A percentile compares a stretch with the other conserved stretches of the same genome.
Conservation (phyloP, 2,888 invertebrate species). For the Drosophila quinaria region DNA sequence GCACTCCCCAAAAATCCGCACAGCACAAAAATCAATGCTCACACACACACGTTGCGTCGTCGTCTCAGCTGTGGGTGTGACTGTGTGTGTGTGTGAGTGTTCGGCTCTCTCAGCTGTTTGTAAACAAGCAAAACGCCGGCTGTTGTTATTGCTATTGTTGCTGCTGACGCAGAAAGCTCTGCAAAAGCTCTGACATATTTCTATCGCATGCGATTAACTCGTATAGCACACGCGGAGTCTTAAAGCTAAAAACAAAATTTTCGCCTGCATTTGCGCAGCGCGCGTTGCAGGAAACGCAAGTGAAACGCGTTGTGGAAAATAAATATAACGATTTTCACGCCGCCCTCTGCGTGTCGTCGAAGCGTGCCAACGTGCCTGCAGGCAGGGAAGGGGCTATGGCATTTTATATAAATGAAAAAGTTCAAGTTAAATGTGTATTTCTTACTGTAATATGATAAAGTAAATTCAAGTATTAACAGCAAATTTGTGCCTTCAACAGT, state of each 20-base stretch:
- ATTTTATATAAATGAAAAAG: conserved; percentile 25
- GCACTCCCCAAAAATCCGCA: not conserved
- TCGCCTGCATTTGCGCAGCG: conserved; percentile 77
- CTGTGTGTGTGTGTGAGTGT: conserved; percentile 2
- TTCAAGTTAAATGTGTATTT: conserved; percentile 25
- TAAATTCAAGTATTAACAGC: conserved; percentile 3
- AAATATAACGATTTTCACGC: conserved; percentile 48
- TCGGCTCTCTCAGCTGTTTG: conserved; percentile 57
- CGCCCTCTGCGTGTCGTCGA: conserved; percentile 24
- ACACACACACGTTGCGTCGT: not conserved
- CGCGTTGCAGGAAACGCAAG: conserved; percentile 75
- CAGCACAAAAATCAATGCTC: conserved; percentile 20
- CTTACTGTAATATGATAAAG: conserved; percentile 28
- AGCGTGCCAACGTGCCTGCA: conserved; percentile 22
- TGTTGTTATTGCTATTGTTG: conserved; percentile 50
- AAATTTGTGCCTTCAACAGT: conserved; percentile 52
- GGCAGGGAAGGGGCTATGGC: not conserved
- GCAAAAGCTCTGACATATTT: conserved; percentile 46
- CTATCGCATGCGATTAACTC: conserved; percentile 54
- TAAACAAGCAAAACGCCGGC: conserved; percentile 65
- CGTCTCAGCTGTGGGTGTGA: conserved; percentile 36
- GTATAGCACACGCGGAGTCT: conserved; percentile 33
- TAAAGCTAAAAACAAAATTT: conserved; percentile 54
- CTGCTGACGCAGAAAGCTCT: conserved; percentile 32
- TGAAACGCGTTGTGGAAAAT: conserved; percentile 57